Conservation (phyloP, 2,888 invertebrate species). For the Flexamia atlantica region DNA sequence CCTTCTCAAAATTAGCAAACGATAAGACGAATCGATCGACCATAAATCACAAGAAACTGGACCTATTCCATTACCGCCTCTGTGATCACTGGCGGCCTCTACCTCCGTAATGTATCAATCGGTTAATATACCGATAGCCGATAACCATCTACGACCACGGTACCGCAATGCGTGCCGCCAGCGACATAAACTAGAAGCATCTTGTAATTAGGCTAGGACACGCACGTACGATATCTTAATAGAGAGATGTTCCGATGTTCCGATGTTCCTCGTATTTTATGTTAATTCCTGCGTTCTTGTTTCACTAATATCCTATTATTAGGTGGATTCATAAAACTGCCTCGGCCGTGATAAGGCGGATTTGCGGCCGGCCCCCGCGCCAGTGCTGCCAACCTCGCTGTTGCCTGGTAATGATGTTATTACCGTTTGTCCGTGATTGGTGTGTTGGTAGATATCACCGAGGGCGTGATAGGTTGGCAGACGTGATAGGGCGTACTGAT, state of each 20-base stretch:
- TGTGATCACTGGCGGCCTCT: background rate
- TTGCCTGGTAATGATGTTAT: conserved; percentile 24
- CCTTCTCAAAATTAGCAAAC: conserved; percentile 32
- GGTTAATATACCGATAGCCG: conserved; percentile 38
- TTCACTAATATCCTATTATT: conserved; percentile 57
- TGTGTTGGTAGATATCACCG: background rate
- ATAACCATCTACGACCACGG: conserved; percentile 12
- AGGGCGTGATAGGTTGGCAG: background rate
- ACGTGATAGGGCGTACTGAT: no score
- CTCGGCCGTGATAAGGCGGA: conserved; percentile 29
- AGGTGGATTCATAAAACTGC: conserved; percentile 52
- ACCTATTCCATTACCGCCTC: conserved; percentile 28
- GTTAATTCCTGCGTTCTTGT: conserved; percentile 54
- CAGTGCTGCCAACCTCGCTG: background rate
- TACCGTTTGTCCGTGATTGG: conserved; percentile 4
- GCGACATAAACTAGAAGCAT: conserved; percentile 32
- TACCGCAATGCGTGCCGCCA: background rate
- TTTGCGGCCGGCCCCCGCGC: conserved; percentile 1
- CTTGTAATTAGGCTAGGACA: conserved; percentile 41
- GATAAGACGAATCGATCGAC: conserved; percentile 21
- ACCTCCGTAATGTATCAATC: conserved; percentile 33
- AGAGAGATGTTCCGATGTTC: conserved; percentile 49
- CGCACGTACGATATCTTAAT: conserved; percentile 58
- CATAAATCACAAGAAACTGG: conserved; percentile 11
- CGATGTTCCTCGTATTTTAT: conserved; percentile 46